These are phyloP conservation scores for Pangasius larnaudii DNA, from an alignment of 2,797 vertebrate species.

Conservation along the genomic window DNA sequence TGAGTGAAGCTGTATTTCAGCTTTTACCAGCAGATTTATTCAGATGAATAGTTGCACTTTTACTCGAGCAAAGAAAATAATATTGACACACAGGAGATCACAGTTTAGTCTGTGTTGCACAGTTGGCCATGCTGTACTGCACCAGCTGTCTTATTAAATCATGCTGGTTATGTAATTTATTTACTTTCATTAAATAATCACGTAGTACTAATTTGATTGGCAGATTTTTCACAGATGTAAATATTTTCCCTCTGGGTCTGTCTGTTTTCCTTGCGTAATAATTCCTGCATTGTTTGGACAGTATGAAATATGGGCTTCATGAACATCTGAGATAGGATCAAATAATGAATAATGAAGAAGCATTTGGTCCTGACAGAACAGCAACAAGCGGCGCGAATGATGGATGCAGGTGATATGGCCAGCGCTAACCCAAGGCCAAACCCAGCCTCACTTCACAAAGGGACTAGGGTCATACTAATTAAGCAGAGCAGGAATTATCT, in stretches of 20 bases:
- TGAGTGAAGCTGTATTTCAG: neutral
- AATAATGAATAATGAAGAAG: constrained; percentile 14
- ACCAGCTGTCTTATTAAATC: neutral
- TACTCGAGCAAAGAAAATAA: neutral
- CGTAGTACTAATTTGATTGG: constrained; percentile 13
- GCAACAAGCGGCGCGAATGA: constrained; percentile 18
- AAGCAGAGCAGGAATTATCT: neutral
- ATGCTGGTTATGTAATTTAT: constrained; percentile 18
- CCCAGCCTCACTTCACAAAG: neutral
- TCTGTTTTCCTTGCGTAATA: neutral
- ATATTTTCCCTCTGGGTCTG: neutral
- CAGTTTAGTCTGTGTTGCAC: neutral
- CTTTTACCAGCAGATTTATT: neutral
- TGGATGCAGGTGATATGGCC: constrained; percentile 17
- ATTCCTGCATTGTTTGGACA: neutral
- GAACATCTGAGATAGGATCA: constrained; percentile 8
- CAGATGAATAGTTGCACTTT: neutral
- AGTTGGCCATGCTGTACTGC: neutral
- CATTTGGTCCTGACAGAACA: neutral
- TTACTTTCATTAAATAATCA: constrained; percentile 17
- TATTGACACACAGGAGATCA: neutral
- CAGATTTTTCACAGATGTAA: neutral
- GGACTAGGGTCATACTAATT: neutral
- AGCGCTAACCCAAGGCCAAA: neutral
- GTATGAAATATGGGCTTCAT: constrained; percentile 28